Evolutionary conservation across 2,113 vertebrate genomes (phyloP).

Genomic region (Ornithorhynchus anatinus): DNA sequence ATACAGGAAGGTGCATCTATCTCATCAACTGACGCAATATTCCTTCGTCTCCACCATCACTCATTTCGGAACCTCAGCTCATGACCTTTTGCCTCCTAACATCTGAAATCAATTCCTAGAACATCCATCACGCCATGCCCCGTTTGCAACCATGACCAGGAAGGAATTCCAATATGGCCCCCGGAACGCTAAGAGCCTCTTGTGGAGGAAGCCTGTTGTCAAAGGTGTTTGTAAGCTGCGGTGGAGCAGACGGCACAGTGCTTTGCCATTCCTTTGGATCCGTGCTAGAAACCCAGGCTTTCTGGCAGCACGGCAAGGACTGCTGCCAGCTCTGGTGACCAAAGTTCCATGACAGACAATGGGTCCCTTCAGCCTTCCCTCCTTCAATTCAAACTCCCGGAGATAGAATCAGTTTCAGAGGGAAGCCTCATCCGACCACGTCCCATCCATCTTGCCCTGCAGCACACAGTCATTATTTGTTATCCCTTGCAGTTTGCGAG

Average conservation of each 20-base stretch:
- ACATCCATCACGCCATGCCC: no score
- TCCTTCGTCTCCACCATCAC: no score
- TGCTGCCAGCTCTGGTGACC: background rate
- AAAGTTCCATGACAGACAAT: background rate
- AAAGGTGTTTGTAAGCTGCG: background rate
- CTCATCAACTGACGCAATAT: no score
- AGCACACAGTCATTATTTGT: constrained; percentile 43
- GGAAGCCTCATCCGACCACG: constrained; percentile 22
- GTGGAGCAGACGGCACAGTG: background rate
- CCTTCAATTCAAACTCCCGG: background rate
- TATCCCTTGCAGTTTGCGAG: constrained; percentile 40
- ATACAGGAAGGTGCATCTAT: no score
- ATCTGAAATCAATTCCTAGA: no score
- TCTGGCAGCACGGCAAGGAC: background rate
- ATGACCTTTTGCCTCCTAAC: no score
- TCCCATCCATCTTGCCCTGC: constrained; percentile 44
- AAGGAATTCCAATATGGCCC: no score
- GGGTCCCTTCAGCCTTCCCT: background rate
- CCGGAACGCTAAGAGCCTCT: background rate
- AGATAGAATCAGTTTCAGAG: constrained; percentile 6
- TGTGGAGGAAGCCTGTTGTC: constrained; percentile 4
- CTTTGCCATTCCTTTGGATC: background rate
- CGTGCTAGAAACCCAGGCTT: background rate
- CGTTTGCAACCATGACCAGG: no score
- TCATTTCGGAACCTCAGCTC: no score